Evolutionary conservation across 1,140 invertebrate genomes (phyloP).

Genomic region (Cydia pomonella): DNA sequence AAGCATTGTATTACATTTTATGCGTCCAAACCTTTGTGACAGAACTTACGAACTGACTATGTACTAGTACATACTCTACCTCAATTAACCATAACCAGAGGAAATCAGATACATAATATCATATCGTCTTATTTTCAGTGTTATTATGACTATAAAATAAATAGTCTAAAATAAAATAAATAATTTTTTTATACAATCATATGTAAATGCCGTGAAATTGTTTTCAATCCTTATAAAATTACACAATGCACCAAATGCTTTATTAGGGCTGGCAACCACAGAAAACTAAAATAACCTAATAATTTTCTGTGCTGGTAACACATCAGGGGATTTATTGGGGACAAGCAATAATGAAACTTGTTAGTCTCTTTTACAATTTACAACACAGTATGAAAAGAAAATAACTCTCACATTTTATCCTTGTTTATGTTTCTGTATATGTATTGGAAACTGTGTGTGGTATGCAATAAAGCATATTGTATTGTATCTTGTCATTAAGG

Average conservation of each 20-base stretch:
- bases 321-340: not conserved
- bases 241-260: not conserved
- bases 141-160: constrained; percentile 2
- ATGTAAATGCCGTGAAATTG: not conserved
- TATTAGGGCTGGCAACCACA: not conserved
- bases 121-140: not conserved
- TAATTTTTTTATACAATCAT: not conserved
- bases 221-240: not conserved
- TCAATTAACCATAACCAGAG: constrained; percentile 16
- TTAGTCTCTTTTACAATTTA: too few relatives aligned
- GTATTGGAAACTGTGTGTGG: too few relatives aligned
- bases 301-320: not conserved
- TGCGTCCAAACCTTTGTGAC: too few relatives aligned
- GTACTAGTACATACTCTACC: not conserved
- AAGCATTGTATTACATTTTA: too few relatives aligned
- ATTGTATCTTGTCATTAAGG: too few relatives aligned
- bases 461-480: too few relatives aligned
- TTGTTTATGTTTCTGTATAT: too few relatives aligned
- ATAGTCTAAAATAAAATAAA: constrained; percentile 19
- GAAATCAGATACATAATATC: not conserved
- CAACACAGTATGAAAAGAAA: too few relatives aligned
- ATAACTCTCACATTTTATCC: too few relatives aligned
- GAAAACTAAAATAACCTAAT: not conserved
- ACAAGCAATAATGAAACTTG: not conserved
- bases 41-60: too few relatives aligned